These are phyloP conservation scores for Marasmarcha lunaedactyla DNA, from an alignment of 2,888 invertebrate genomes.

Conservation along the genomic window DNA sequence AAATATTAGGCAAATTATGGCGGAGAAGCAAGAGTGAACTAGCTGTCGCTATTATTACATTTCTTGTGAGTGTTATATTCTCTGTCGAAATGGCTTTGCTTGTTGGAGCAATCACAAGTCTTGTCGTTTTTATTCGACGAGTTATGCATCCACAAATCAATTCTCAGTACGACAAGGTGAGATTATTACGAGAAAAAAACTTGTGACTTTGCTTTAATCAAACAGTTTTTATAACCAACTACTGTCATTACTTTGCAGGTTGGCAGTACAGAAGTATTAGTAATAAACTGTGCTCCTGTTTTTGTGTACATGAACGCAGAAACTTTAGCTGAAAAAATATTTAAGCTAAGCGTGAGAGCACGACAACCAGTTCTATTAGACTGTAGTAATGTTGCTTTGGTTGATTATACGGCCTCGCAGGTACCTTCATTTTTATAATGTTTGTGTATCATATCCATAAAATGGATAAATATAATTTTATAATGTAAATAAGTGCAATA, in stretches of 20 bases:
- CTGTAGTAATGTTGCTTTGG: slow-evolving; percentile 71
- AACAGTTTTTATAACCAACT: too few species aligned
- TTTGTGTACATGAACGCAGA: slow-evolving; percentile 80
- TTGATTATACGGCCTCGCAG: slow-evolving; percentile 78
- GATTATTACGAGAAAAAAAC: slow-evolving; percentile 24
- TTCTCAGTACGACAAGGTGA: slow-evolving; percentile 27
- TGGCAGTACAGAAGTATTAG: slow-evolving; percentile 15
- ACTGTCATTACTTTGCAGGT: slow-evolving; percentile 6
- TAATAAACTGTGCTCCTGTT: slow-evolving; percentile 73
- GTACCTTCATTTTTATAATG: slow-evolving; percentile 30
- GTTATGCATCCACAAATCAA: slow-evolving; percentile 67
- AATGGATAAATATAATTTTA: too few species aligned
- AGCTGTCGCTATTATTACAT: slow-evolving; percentile 75
- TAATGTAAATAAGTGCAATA: too few species aligned
- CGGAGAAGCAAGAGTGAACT: slow-evolving; percentile 72
- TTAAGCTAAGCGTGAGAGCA: slow-evolving; percentile 38
- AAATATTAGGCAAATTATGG: slow-evolving; percentile 65
- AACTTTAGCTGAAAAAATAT: slow-evolving; percentile 69
- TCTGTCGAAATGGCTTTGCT: slow-evolving; percentile 86
- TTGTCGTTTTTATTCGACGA: slow-evolving; percentile 56
- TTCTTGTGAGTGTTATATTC: slow-evolving; percentile 70
- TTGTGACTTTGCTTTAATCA: neutral
- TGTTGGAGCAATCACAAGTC: slow-evolving; percentile 78
- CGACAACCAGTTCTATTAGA: slow-evolving; percentile 66
- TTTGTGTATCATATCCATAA: slow-evolving; percentile 13